These are phyloP conservation scores for Sebastes iracundus DNA, from an alignment of 2,797 vertebrate species.

Conservation along the genomic window DNA sequence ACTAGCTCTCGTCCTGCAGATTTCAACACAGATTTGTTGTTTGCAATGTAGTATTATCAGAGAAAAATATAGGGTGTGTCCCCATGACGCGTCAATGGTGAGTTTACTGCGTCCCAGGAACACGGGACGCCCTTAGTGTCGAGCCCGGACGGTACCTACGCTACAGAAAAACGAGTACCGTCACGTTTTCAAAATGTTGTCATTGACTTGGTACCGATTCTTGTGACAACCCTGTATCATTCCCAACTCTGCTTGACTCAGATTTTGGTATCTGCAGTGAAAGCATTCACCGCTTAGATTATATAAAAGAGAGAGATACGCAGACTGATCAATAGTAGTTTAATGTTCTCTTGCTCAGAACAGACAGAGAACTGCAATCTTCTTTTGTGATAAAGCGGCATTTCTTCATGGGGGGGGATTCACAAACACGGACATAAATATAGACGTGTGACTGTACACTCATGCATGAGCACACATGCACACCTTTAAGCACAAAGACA, in stretches of 20 bases:
- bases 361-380: background rate
- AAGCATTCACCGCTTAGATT: background rate
- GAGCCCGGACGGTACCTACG: too few relatives aligned
- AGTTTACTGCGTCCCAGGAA: too few relatives aligned
- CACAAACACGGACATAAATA: background rate
- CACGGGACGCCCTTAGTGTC: too few relatives aligned
- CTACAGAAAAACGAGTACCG: too few relatives aligned
- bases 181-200: too few relatives aligned
- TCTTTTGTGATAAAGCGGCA: background rate
- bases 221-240: background rate
- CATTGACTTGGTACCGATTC: too few relatives aligned
- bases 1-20: too few relatives aligned
- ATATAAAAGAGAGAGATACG: background rate
- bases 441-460: background rate
- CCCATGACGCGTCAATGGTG: too few relatives aligned
- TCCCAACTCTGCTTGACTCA: background rate
- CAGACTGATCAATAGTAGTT: background rate
- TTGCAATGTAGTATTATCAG: too few relatives aligned
- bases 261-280: background rate
- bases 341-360: background rate
- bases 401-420: background rate
- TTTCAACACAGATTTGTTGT: too few relatives aligned
- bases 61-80: too few relatives aligned
- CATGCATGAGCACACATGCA: background rate
- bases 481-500: constrained; percentile 30